Conservation (phyloP, 2,797 vertebrate genomes). For the Typhlichthys eigenmanni region DNA sequence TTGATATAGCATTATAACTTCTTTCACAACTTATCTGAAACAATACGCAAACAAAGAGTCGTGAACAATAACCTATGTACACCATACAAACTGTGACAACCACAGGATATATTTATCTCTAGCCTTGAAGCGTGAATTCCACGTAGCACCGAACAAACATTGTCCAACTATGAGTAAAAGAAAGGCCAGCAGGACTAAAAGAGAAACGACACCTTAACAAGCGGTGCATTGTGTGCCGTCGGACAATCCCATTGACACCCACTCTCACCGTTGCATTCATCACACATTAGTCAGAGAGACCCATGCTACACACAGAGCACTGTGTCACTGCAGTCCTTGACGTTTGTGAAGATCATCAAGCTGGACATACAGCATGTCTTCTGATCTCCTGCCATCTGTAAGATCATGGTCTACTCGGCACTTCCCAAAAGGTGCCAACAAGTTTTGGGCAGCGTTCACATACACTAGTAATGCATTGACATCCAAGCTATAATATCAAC, state of each 20-base stretch:
- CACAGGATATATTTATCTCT: not conserved
- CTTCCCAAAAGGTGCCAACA: too few species aligned
- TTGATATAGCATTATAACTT: too few species aligned
- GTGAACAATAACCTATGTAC: not conserved
- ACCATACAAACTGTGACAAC: not conserved
- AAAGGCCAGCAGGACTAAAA: conserved; percentile 42
- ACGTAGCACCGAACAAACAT: conserved; percentile 47
- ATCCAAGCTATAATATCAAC: too few species aligned
- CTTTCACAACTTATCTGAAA: too few species aligned
- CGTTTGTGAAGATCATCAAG: conserved; percentile 15
- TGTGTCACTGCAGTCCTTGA: conserved; percentile 47
- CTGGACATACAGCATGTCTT: conserved; percentile 9
- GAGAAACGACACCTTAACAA: conserved; percentile 55
- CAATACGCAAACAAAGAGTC: too few species aligned
- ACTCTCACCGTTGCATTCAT: conserved; percentile 60
- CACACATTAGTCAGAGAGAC: conserved; percentile 57
- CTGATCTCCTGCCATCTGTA: too few species aligned
- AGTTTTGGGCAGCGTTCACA: too few species aligned
- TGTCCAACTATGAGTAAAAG: conserved; percentile 37
- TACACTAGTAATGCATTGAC: too few species aligned
- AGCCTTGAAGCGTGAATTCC: conserved; percentile 27
- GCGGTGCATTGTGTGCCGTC: conserved; percentile 50
- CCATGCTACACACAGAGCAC: conserved; percentile 47
- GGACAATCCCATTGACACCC: conserved; percentile 59
- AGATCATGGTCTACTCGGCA: too few species aligned